Percentiles rank a stretch among this genome's conserved stretches.
These are phyloP conservation scores for Rhamnusium bicolor DNA, from an alignment of 2,888 invertebrate species.

Conservation along the genomic window DNA sequence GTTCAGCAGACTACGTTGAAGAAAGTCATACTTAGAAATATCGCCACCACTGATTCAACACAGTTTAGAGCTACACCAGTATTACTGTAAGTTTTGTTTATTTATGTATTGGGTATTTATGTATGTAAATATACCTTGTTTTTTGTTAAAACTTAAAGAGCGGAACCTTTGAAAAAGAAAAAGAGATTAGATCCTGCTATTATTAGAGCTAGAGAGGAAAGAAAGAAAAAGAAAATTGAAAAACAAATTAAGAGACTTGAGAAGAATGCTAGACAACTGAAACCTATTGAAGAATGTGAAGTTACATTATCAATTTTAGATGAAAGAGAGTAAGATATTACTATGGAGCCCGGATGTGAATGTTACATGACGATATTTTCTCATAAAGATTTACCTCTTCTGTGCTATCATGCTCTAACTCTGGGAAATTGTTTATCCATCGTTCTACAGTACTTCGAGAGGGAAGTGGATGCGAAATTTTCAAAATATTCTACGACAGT, in stretches of 20 bases:
- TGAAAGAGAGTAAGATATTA: constrained; percentile 78
- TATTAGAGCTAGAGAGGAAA: constrained; percentile 85
- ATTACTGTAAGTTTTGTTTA: constrained; percentile 68
- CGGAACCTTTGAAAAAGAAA: constrained; percentile 93
- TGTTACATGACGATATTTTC: too few species aligned
- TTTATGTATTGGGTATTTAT: constrained; percentile 2
- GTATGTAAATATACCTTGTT: too few species aligned
- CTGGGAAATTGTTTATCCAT: too few species aligned
- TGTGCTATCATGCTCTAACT: too few species aligned
- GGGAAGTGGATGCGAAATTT: too few species aligned
- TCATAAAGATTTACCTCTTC: too few species aligned
- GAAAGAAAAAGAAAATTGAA: constrained; percentile 87
- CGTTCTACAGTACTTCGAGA: too few species aligned
- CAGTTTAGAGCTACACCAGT: constrained; percentile 66
- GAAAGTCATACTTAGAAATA: constrained; percentile 54
- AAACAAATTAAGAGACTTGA: constrained; percentile 89
- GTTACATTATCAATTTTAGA: constrained; percentile 79
- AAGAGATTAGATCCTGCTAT: constrained; percentile 88
- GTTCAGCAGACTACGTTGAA: constrained; percentile 23
- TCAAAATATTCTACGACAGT: too few species aligned
- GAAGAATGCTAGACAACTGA: constrained; percentile 86
- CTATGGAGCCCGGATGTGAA: too few species aligned
- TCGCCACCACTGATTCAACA: constrained; percentile 63
- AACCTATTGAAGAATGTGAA: constrained; percentile 92
- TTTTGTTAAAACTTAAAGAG: constrained; percentile 76